Evolutionary conservation across 2,797 vertebrate species (phyloP), one percentile per base, ranked within the genome.

Genomic region (Chelon labrosus): DNA sequence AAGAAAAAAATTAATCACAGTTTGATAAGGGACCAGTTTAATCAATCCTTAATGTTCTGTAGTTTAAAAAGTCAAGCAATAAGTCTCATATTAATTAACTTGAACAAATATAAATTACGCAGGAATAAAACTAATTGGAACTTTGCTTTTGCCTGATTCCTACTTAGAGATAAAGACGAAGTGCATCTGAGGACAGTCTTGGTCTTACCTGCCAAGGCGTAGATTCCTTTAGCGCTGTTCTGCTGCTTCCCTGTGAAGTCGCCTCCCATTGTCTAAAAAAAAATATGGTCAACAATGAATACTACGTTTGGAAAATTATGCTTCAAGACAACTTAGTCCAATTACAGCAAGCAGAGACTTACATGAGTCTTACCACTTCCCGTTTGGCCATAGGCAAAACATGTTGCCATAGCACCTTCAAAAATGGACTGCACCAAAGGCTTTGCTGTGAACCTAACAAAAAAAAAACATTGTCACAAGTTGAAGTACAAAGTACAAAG

Each of bases 341-440:
- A 0, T 25, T 3, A 57, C 17, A 58, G 25, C 1, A 17, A 44
- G 7, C 5, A 7, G 17, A 49, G 16, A 94, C 97, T 95, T 93
- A 99, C 98, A 17, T 99, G 96, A 7, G 98, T 99, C 84, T 99
- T 99, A 47, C 98, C 98, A 88, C 98, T 99, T 87, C 98, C 98
- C 0, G 98, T 99, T 84, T 99, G 98, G 11, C 98, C 98, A 37
- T 99, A 99, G 0, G 98, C 98, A 82, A 99, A 99, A 87, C 98
- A 99, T 0, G 98, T 92, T 17, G 94, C 94, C 93, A 94, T 93
- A 0, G 95, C 96, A 5, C 97, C 97, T 77, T 98, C 96, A 63
- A 98, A 99, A 82, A 99, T 94, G 0, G 96, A 96, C 73, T 97
- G 94, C 54, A 99, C 96, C 76, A 99, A 93, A 75, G 98, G 98